Conservation (phyloP, 2,797 vertebrate genomes). For the Nyctibius grandis region DNA sequence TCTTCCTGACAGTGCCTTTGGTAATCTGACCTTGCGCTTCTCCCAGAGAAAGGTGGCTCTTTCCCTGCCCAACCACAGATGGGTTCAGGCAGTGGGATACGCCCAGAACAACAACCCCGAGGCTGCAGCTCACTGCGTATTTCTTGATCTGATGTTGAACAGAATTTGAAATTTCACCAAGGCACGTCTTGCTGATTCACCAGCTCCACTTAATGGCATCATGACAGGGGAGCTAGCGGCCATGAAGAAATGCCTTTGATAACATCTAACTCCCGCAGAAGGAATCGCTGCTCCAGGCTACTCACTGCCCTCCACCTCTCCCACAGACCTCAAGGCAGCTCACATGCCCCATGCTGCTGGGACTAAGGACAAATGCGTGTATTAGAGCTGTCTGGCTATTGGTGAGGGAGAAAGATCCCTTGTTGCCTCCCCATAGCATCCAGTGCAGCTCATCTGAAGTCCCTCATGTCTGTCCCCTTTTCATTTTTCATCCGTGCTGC, state of each 20-base stretch:
- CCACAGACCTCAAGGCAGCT: background rate
- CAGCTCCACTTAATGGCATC: background rate
- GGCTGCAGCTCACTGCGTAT: background rate
- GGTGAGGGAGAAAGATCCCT: background rate
- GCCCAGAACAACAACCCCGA: background rate
- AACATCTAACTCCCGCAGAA: background rate
- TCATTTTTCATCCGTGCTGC: background rate
- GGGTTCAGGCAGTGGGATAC: background rate
- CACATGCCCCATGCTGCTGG: too few relatives aligned
- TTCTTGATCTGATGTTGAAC: background rate
- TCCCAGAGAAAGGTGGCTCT: background rate
- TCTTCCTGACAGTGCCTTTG: background rate
- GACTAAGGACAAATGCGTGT: background rate
- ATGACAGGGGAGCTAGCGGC: background rate
- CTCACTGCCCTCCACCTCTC: background rate
- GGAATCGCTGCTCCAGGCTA: background rate
- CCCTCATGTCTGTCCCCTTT: background rate
- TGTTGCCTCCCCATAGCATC: background rate
- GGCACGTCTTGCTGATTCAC: background rate
- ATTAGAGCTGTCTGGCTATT: background rate
- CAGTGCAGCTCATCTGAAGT: background rate
- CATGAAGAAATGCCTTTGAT: background rate
- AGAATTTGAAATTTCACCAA: background rate
- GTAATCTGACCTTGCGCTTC: background rate
- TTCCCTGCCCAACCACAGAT: background rate